phyloP scores from a whole-genome alignment of 2,888 invertebrate genomes.

The Willowsia nigromaculata region DNA sequence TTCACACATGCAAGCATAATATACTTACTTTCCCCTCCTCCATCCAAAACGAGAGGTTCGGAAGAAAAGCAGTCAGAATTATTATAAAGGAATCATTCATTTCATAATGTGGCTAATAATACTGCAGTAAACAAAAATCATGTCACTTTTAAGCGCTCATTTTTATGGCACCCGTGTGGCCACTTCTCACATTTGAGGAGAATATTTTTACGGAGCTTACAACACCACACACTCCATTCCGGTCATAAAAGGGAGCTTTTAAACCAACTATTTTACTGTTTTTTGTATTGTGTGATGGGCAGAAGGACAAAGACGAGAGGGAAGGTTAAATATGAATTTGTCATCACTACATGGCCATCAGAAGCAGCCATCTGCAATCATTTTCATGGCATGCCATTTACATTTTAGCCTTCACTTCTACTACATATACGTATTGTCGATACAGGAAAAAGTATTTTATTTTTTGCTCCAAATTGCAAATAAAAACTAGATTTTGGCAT shows the following conservation, averaged over 20 bases:
- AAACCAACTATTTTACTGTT: background rate
- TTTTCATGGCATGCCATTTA: background rate
- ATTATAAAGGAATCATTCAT: slow-evolving; percentile 36
- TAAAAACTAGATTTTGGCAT: background rate
- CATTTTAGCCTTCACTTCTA: background rate
- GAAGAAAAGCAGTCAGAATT: background rate
- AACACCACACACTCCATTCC: background rate
- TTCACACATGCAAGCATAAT: background rate
- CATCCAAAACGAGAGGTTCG: background rate
- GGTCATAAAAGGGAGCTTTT: slow-evolving; percentile 14
- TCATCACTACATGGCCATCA: slow-evolving; percentile 19
- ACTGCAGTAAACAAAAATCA: background rate
- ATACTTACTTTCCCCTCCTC: background rate
- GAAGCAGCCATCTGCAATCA: background rate
- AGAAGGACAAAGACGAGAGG: background rate
- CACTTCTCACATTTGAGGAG: slow-evolving; percentile 11
- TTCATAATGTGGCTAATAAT: slow-evolving; percentile 22
- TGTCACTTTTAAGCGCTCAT: background rate
- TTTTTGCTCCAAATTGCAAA: background rate
- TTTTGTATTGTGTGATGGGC: background rate
- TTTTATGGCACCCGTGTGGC: slow-evolving; percentile 53
- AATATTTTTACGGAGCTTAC: slow-evolving; percentile 3
- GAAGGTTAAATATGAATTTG: slow-evolving; percentile 37
- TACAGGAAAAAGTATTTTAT: background rate
- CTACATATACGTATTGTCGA: background rate